Conservation (phyloP, 37 sponge, comb jelly and placozoan species). For the Tethya wilhelma region DNA sequence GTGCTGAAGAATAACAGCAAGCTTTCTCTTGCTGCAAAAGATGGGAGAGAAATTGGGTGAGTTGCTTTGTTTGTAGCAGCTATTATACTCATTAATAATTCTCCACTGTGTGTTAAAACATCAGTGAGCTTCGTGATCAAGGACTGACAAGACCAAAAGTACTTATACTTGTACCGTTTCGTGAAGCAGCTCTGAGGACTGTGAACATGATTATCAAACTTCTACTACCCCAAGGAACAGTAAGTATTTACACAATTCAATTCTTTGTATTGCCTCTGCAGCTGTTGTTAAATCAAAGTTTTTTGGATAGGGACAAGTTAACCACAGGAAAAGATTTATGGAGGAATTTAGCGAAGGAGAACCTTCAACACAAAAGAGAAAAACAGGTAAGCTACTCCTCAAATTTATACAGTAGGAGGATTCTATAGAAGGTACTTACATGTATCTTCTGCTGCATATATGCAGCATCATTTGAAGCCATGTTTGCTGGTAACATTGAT, state of each 20-base stretch:
- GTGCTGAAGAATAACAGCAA: slow-evolving; percentile 79
- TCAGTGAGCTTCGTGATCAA: slow-evolving; percentile 85
- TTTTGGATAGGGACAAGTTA: slow-evolving; percentile 68
- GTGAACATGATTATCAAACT: slow-evolving; percentile 63
- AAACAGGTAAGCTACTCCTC: neutral
- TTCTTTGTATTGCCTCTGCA: neutral
- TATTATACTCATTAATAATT: neutral
- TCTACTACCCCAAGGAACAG: slow-evolving; percentile 69
- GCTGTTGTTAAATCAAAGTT: neutral
- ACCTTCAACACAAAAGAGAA: too few species aligned
- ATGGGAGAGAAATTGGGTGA: slow-evolving; percentile 47
- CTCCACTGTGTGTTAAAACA: neutral
- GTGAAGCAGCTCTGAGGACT: slow-evolving; percentile 74
- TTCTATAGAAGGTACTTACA: slow-evolving; percentile 24
- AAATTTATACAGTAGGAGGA: slow-evolving; percentile 21
- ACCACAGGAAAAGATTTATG: slow-evolving; percentile 70
- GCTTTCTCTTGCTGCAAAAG: slow-evolving; percentile 42
- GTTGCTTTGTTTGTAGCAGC: neutral
- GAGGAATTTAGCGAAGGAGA: slow-evolving; percentile 64
- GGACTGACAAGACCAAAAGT: slow-evolving; percentile 96
- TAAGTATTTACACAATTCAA: neutral
- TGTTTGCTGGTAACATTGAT: slow-evolving; percentile 95
- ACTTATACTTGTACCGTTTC: slow-evolving; percentile 92
- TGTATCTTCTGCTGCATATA: neutral
- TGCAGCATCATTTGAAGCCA: slow-evolving; percentile 52